Conservation (phyloP, 2,113 vertebrate species). For the Oryctolagus cuniculus region mOryCun1.1 NC_091441.1:94395501-94396000, state of each 20-base stretch:
- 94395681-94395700: constrained; percentile 87
- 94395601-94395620: accelerated
- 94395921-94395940: constrained; percentile 76
- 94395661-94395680: constrained; percentile 51
- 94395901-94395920: constrained; percentile 80
- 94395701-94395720: constrained; percentile 87
- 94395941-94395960: constrained; percentile 71
- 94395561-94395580: background rate
- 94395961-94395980: constrained; percentile 75
- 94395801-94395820: constrained; percentile 81
- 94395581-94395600: background rate
- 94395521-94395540: background rate
- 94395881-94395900: constrained; percentile 77
- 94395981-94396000: constrained; percentile 75
- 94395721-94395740: constrained; percentile 82
- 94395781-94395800: constrained; percentile 79
- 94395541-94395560: no score
- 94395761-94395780: constrained; percentile 76
- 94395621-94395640: background rate
- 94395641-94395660: background rate
- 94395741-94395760: constrained; percentile 85
- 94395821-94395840: constrained; percentile 68
- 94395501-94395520: background rate
- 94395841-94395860: constrained; percentile 76
- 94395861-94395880: constrained; percentile 82